A percentile compares a stretch with the other conserved stretches of the same genome.
These are phyloP conservation scores for Loripinus fragilis DNA, from an alignment of 2,888 invertebrate species.

Conservation along the genomic window DNA sequence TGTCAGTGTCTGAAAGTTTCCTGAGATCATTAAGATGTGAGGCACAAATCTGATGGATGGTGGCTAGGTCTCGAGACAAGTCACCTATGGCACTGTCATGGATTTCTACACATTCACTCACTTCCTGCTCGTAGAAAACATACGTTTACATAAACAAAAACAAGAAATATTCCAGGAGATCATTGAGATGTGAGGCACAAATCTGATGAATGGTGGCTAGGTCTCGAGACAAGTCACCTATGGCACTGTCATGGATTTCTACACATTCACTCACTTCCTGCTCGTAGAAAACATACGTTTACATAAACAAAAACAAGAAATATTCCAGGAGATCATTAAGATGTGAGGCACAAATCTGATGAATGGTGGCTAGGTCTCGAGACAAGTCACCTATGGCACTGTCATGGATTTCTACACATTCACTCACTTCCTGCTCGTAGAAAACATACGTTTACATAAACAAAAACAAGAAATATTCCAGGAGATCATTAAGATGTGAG, in stretches of 20 bases:
- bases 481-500: constrained; percentile 93
- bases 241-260: constrained; percentile 82
- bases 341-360: constrained; percentile 98
- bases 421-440: constrained; percentile 74
- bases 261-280: constrained; percentile 85
- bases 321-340: constrained; percentile 92
- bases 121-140: too few relatives aligned
- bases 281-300: too few relatives aligned
- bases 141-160: too few relatives aligned
- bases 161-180: constrained; percentile 92
- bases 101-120: constrained; percentile 86
- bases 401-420: constrained; percentile 86
- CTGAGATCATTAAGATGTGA: constrained; percentile 95
- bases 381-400: constrained; percentile 87
- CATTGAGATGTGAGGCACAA: constrained; percentile 94
- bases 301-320: too few relatives aligned
- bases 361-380: constrained; percentile 96
- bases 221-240: constrained; percentile 92
- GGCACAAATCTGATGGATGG: constrained; percentile 97
- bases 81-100: constrained; percentile 84
- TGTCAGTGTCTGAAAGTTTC: constrained; percentile 86
- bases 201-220: constrained; percentile 98
- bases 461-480: too few relatives aligned
- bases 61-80: constrained; percentile 95
- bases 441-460: too few relatives aligned